Evolutionary conservation across 2,888 invertebrate genomes (phyloP), one percentile per base, ranked within the genome.

Genomic region (Brachypterus glaber): DNA sequence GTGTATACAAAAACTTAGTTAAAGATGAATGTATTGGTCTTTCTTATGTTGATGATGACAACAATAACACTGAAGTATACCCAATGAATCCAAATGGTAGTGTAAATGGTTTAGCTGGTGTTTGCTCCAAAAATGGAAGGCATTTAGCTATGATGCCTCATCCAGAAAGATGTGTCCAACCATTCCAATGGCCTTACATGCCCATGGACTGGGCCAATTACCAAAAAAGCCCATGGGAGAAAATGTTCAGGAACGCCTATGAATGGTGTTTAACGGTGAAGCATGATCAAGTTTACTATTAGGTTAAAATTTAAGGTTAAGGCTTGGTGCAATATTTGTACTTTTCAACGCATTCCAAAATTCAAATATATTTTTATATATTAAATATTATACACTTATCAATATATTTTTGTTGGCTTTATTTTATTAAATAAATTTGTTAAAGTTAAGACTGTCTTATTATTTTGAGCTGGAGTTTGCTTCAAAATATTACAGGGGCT

Each of bases 71-170:
- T 0, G 80, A 84, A 59, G 58, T 58, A 0, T 96, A 97, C 67
- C 97, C 97, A 0, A 76, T 88, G 74, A 97, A 97, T 69, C 97
- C 97, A 1, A 95, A 93, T 62, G 92, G 93, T 41, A 89, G 88
- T 34, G 39, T 74, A 46, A 73, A 82, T 51, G 74, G 93, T 45
- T 36, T 53, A 26, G 96, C 96, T 15, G 95, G 86, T 9, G 67
- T 97, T 37, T 86, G 91, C 52, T 96, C 96, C 0, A 57, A 63
- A 1, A 83, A 96, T 68, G 97, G 96, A 0, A 78, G 96, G 3
- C 96, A 97, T 67, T 71, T 96, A 51, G 97, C 95, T 1, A 77
- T 97, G 76, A 98, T 98, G 97, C 97, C 97, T 2, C 97, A 98
- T 70, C 96, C 97, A 0, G 97, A 98, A 68, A 76, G 96, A 44